Percentiles rank a stretch among this genome's conserved stretches.
phyloP scores from a whole-genome alignment of 2,797 vertebrate genomes.

The Acestrorhynchus altus region DNA sequence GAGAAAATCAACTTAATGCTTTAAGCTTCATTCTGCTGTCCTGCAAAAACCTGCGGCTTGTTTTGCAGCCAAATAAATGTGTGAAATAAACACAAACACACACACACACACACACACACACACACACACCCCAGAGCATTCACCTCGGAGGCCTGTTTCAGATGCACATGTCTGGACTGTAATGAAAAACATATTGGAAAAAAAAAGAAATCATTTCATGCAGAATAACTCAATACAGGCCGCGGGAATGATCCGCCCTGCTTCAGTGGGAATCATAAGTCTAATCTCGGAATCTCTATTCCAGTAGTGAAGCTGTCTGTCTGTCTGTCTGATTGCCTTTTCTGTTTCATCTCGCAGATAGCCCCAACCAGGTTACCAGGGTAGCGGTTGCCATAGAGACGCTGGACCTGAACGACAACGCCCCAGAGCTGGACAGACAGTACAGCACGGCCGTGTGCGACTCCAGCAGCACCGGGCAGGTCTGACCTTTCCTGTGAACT shows the following conservation, averaged over 20 bases:
- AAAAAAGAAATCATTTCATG: background rate
- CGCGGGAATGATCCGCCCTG: background rate
- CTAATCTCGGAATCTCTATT: slow-evolving; percentile 14
- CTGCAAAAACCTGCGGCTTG: background rate
- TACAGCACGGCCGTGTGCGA: slow-evolving; percentile 88
- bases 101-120: background rate
- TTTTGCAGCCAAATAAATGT: background rate
- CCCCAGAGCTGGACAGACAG: slow-evolving; percentile 85
- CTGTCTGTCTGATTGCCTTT: slow-evolving; percentile 45
- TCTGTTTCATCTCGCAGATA: slow-evolving; percentile 75
- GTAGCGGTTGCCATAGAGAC: slow-evolving; percentile 88
- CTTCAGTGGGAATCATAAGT: background rate
- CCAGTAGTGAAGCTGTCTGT: background rate
- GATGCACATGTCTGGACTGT: background rate
- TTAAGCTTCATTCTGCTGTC: background rate
- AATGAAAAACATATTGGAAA: background rate
- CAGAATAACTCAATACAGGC: background rate
- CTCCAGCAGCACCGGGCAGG: slow-evolving; percentile 85
- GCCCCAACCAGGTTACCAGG: slow-evolving; percentile 84
- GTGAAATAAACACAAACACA: background rate
- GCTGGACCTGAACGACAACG: slow-evolving; percentile 91
- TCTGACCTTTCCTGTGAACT: slow-evolving; percentile 52
- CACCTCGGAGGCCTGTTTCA: background rate
- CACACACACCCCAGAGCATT: background rate
- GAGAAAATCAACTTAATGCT: too few relatives aligned